A percentile compares a stretch with the other conserved stretches of the same genome.
Evolutionary conservation across 2,888 invertebrate genomes (phyloP).

Genomic region (Onthophagus sagittarius): DNA sequence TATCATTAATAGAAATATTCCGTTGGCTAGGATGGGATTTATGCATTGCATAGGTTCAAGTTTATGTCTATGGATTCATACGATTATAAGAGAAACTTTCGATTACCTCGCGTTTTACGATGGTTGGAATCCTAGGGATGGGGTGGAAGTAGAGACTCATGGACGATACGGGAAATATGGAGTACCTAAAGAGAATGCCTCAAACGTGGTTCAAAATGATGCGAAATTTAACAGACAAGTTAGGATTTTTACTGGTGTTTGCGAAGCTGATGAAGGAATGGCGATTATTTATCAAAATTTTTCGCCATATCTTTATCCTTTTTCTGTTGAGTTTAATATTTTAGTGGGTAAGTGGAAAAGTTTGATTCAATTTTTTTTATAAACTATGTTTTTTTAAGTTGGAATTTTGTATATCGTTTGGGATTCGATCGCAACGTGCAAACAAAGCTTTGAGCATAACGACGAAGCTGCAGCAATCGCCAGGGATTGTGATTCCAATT

Average conservation of each 20-base stretch:
- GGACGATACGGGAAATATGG: constrained; percentile 8
- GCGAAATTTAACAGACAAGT: constrained; percentile 32
- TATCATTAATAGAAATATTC: constrained; percentile 56
- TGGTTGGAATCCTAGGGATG: constrained; percentile 45
- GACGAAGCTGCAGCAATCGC: constrained; percentile 35
- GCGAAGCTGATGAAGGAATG: constrained; percentile 50
- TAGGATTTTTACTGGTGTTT: constrained; percentile 41
- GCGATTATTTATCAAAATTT: constrained; percentile 56
- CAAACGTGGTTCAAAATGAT: not conserved
- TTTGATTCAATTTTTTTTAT: not conserved
- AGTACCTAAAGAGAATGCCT: not conserved
- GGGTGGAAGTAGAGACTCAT: constrained; percentile 22
- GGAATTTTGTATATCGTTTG: constrained; percentile 72
- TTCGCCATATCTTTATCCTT: constrained; percentile 75
- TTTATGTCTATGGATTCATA: constrained; percentile 76
- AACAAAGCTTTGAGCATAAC: constrained; percentile 42
- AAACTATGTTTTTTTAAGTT: constrained; percentile 46
- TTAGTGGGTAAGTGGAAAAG: constrained; percentile 57
- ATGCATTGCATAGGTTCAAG: constrained; percentile 80
- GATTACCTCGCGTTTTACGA: constrained; percentile 56
- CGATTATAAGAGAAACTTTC: constrained; percentile 69
- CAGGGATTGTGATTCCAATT: constrained; percentile 34
- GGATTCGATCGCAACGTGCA: constrained; percentile 66
- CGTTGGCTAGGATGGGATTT: constrained; percentile 65
- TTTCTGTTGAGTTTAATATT: constrained; percentile 76